These are phyloP conservation scores for Punctoribates punctum DNA, from an alignment of 2,888 invertebrate species.

Conservation along the genomic window DNA sequence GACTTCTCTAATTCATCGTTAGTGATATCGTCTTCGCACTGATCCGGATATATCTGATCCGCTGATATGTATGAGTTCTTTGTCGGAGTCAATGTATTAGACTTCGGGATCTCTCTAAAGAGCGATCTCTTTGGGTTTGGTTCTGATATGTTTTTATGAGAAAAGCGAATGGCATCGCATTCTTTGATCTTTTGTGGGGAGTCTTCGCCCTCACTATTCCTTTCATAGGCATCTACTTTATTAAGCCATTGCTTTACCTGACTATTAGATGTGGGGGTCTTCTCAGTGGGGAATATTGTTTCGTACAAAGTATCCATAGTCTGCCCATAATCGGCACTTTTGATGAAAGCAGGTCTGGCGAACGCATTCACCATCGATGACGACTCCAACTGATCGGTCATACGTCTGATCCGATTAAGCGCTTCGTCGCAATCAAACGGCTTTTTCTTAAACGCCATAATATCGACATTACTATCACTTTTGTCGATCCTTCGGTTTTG, in stretches of 20 bases:
- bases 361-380: slow-evolving; percentile 32
- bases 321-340: neutral
- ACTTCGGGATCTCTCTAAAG: neutral
- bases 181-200: neutral
- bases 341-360: slow-evolving; percentile 17
- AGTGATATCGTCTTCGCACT: neutral
- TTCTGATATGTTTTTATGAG: neutral
- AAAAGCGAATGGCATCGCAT: neutral
- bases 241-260: slow-evolving; percentile 21
- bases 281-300: slow-evolving; percentile 10
- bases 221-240: neutral
- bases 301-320: slow-evolving; percentile 15
- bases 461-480: neutral
- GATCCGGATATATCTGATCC: slow-evolving; percentile 32
- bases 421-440: slow-evolving; percentile 12
- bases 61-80: neutral
- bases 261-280: neutral
- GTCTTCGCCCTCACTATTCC: neutral
- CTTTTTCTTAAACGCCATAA: neutral
- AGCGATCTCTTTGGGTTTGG: neutral
- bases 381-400: slow-evolving; percentile 24
- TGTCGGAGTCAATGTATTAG: neutral
- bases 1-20: neutral
- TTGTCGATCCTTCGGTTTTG: neutral
- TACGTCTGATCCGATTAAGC: neutral